Conservation (phyloP, 2,888 invertebrate species). For the Lasioglossum figueresi region DNA sequence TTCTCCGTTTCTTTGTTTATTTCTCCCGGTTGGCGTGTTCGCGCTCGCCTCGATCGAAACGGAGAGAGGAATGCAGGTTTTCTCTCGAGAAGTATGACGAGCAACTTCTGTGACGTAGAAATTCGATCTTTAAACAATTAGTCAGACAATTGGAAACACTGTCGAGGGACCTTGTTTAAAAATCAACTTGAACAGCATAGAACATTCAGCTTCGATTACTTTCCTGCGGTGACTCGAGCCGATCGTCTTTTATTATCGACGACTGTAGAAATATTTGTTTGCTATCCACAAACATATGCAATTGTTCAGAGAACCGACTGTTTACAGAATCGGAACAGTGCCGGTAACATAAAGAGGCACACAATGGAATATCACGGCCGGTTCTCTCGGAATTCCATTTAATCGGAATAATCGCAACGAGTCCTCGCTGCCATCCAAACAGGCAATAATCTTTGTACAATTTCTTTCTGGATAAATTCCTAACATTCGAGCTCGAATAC, state of each 20-base stretch:
- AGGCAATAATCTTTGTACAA: neutral
- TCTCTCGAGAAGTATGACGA: neutral
- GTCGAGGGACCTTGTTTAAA: neutral
- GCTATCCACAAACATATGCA: constrained; percentile 31
- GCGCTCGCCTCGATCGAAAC: constrained; percentile 23
- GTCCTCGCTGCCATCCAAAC: neutral
- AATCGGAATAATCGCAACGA: neutral
- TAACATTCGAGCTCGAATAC: neutral
- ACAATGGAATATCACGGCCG: constrained; percentile 44
- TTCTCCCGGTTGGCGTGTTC: neutral
- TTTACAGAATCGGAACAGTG: constrained; percentile 55
- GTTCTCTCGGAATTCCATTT: constrained; percentile 25
- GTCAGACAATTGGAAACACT: no score
- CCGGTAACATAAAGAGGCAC: constrained; percentile 44
- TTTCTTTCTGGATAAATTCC: neutral
- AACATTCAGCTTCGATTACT: neutral
- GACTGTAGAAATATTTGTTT: constrained; percentile 1
- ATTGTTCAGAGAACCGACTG: constrained; percentile 20
- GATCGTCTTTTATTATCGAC: neutral
- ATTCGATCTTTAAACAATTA: neutral
- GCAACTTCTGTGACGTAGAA: neutral
- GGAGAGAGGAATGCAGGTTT: neutral
- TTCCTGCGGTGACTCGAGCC: neutral
- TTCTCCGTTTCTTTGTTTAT: neutral
- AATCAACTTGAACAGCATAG: neutral